phyloP scores from a whole-genome alignment of 2,113 vertebrate species.

The Lagenorhynchus albirostris region DNA sequence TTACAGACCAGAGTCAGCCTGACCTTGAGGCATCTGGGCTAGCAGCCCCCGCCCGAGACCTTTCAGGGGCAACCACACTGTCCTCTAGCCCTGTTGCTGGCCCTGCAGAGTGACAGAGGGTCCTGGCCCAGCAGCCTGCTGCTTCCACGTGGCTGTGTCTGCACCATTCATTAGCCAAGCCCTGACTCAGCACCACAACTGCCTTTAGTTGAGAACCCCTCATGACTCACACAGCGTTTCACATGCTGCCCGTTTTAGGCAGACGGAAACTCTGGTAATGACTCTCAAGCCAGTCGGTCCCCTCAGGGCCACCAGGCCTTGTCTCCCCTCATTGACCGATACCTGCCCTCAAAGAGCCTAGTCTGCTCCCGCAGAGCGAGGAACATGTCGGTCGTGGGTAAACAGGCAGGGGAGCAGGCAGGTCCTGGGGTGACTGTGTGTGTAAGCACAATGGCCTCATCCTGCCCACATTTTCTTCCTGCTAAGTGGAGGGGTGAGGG shows the following conservation, averaged over 20 bases:
- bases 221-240: not conserved
- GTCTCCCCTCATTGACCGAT: not conserved
- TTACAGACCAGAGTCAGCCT: not conserved
- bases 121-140: not conserved
- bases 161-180: not conserved
- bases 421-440: not conserved
- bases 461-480: not conserved
- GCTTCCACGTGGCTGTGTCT: rapidly evolving
- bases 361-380: not conserved
- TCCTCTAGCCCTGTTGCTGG: not conserved
- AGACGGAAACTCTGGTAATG: not conserved
- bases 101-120: not conserved
- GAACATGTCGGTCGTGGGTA: not conserved
- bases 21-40: not conserved
- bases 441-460: not conserved
- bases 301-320: not conserved
- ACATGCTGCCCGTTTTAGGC: not conserved
- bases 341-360: not conserved
- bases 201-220: not conserved
- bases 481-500: rapidly evolving
- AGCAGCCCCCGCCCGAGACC: not conserved
- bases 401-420: not conserved
- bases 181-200: not conserved
- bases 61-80: not conserved
- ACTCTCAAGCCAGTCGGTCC: not conserved